A percentile compares a stretch with the other conserved stretches of the same genome.
Conservation (phyloP, 2,888 invertebrate genomes). For the Nipponacmea schrenckii region DNA sequence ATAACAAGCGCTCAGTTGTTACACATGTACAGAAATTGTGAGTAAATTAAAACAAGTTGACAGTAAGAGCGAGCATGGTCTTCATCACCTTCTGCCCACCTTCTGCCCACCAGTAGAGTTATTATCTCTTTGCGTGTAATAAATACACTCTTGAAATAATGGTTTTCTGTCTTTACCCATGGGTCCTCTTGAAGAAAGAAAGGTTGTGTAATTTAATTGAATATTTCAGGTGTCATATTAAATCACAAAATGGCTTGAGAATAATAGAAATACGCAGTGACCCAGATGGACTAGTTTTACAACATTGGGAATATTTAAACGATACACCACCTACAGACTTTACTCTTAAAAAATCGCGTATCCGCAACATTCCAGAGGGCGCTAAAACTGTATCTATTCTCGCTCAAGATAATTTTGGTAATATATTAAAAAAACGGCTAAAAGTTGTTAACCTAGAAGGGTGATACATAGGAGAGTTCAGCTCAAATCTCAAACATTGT, state of each 20-base stretch:
- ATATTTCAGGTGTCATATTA: constrained; percentile 39
- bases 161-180: no score
- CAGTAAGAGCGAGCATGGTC: no score
- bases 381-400: constrained; percentile 50
- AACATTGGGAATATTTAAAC: constrained; percentile 65
- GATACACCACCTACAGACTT: constrained; percentile 57
- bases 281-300: constrained; percentile 62
- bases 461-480: constrained; percentile 5
- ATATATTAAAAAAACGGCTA: constrained; percentile 59
- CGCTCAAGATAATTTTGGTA: constrained; percentile 60
- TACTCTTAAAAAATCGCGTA: constrained; percentile 45
- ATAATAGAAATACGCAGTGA: constrained; percentile 61
- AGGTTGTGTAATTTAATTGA: no score
- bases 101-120: no score
- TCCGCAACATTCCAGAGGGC: constrained; percentile 46
- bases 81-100: no score
- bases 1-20: no score
- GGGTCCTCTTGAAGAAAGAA: no score
- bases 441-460: constrained; percentile 48
- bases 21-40: no score
- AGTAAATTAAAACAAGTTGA: no score
- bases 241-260: constrained; percentile 53
- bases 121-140: no score
- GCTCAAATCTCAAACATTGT: no score
- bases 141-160: no score